Base-by-base conservation (phyloP, 2,113 vertebrate species). In the Lutjanus erythropterus region DNA sequence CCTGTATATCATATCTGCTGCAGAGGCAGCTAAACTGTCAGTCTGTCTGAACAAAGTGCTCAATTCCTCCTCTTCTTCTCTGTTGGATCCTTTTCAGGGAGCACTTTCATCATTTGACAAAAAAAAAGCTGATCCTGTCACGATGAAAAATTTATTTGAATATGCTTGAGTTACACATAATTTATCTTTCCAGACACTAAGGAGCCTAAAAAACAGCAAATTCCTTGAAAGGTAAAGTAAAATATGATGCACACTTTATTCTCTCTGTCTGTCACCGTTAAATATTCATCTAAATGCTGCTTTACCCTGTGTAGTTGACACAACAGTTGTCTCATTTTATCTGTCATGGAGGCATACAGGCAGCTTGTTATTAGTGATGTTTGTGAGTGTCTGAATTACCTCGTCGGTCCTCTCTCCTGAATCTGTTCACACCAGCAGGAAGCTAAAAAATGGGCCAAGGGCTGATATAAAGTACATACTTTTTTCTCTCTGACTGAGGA, bases 41-140 rank as follows among this genome's bases (percentile, higher is more conserved):
- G 2, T 29, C 35, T 67, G 25, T 49, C 53, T 53, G 60, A 71
- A 72, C 65, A 67, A 81, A 78, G 64, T 47, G 46, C 39, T 67
- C 60, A 27, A 25, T 31, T 31, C 16, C 19, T 29, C 27, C n/a
- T 18, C 42, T 53, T 53, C 56, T 19, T 64, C 31, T 69, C 49
- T 31, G 44, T 69, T 33, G 59, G 58, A 75, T 75, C 56, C 25
- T 66, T 78, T 83, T 66, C 52, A 70, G 69, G 14, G 46, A 74
- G 46, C 18, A 47, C 66, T 86, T 83, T 80, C 53, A 84, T 84
- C 78, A 84, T 74, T 46, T 71, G 25, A 83, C 64, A 74, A 76
- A 75, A 73, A 75, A 68, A 76, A 80, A 59, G 47, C 37, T 27
- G 41, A 77, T 84, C 60, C 74, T 68, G 64, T 78, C 37, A 66